Base-by-base conservation (phyloP, 2,888 invertebrate species). In the Perizoma affinitatum region DNA sequence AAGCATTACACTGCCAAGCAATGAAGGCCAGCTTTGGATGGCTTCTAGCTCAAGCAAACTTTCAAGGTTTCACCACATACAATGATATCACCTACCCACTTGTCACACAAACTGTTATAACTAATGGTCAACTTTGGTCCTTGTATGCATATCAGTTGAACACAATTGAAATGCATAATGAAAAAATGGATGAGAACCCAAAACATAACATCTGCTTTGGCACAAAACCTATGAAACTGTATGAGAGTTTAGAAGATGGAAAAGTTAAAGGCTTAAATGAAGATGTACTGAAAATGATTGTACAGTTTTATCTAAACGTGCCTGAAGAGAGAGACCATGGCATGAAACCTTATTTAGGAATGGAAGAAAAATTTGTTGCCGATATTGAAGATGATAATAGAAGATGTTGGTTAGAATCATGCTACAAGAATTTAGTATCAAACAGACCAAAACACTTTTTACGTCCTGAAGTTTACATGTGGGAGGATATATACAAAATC, bases 71-170 rank as follows among this genome's bases (percentile, higher is more conserved):
- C 84, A 97, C 96, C 41, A 96, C 97, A 10, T 97, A 94, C 80
- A 96, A 97, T 72, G 99, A 99, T 69, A 74, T 98, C 11, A 97
- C 97, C 0, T 98, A 98, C 82, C 99, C 99, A 0, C 84, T 99
- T 58, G 95, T 96, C 0, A 96, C 97, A 4, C 99, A 99, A 93
- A 95, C 96, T 10, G 91, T 98, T 9, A 93, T 98, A 43, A 97
- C 98, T 0, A 96, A 99, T 87, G 99, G 99, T 0, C 94, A 96
- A 68, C 80, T 94, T 4, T 98, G 97, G 95, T 96, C 96, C 0
- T 96, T 99, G 69, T 97, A 96, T 78, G 94, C 95, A 9, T 99
- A 98, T 81, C 99, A 99, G 84, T 86, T 99, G 59, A 99, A 99
- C 82, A 98, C 98, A 0, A 93, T 95, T 41, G 78, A 94, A 9